Percentiles rank a stretch among this genome's conserved stretches.
Evolutionary conservation across 2,797 vertebrate species (phyloP).

Genomic region (Pristis pectinata): DNA sequence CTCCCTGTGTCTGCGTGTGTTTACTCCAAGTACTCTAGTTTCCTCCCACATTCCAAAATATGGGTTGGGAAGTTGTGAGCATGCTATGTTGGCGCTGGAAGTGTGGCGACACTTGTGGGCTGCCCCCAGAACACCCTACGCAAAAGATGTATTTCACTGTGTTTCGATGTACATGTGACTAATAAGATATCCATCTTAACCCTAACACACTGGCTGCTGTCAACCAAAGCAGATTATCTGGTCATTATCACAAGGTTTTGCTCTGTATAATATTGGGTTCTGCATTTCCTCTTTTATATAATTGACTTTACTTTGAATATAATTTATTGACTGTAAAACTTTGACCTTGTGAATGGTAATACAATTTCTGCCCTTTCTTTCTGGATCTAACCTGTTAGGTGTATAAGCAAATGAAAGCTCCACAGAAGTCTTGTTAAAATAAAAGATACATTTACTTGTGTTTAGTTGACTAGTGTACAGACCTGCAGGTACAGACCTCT

Average conservation of each 20-base stretch:
- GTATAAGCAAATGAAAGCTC: not conserved
- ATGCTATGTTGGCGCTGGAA: too few relatives aligned
- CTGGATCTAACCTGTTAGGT: not conserved
- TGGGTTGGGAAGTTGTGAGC: too few relatives aligned
- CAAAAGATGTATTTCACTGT: too few relatives aligned
- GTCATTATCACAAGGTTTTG: not conserved
- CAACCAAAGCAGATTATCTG: not conserved
- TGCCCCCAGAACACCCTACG: too few relatives aligned
- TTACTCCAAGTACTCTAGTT: too few relatives aligned
- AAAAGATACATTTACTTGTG: constrained; percentile 60
- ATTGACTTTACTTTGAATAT: not conserved
- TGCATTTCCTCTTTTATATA: not conserved
- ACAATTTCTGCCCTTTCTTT: not conserved
- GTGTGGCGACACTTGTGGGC: too few relatives aligned
- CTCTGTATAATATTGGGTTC: not conserved
- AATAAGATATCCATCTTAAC: too few relatives aligned
- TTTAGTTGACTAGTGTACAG: constrained; percentile 54
- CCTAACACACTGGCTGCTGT: too few relatives aligned
- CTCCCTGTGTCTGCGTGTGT: too few relatives aligned
- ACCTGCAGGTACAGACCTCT: constrained; percentile 52
- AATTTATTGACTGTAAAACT: not conserved
- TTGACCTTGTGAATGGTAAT: not conserved
- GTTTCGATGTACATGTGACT: too few relatives aligned
- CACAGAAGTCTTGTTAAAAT: constrained; percentile 47
- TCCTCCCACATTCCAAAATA: too few relatives aligned